phyloP scores from a whole-genome alignment of 2,888 invertebrate genomes.

The Drosophila affinis region DNA sequence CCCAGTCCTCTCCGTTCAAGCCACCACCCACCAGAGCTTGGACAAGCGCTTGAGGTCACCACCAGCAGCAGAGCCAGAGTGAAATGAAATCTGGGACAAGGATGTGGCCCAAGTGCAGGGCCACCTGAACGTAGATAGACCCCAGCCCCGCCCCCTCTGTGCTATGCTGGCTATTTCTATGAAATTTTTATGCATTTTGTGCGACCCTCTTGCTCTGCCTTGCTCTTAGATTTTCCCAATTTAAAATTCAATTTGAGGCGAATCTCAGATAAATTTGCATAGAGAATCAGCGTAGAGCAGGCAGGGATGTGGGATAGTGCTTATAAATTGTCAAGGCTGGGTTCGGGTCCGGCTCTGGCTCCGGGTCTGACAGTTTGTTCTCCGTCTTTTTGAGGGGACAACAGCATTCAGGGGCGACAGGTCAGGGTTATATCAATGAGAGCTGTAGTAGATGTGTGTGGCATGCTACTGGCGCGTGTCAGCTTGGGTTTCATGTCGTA shows the following conservation, averaged over 20 bases:
- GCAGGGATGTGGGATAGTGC: not conserved
- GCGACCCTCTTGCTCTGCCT: not conserved
- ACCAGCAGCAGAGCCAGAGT: not conserved
- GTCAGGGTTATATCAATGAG: slow-evolving; percentile 21
- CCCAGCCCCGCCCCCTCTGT: not conserved
- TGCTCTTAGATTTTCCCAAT: slow-evolving; percentile 22
- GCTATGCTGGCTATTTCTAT: slow-evolving; percentile 6
- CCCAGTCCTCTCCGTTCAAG: not conserved
- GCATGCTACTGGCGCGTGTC: slow-evolving; percentile 13
- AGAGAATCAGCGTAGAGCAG: not conserved
- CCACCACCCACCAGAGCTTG: not conserved
- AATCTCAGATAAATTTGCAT: slow-evolving; percentile 23
- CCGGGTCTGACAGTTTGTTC: not conserved
- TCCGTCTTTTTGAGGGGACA: slow-evolving; percentile 5
- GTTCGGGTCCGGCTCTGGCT: not conserved
- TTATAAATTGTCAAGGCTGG: slow-evolving; percentile 15
- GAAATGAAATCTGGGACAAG: slow-evolving; percentile 53
- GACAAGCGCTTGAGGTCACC: slow-evolving; percentile 27
- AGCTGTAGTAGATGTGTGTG: not conserved
- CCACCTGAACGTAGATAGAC: not conserved
- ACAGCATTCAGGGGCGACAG: not conserved
- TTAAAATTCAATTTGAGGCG: slow-evolving; percentile 34
- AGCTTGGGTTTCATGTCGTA: not conserved
- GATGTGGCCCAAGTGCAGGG: slow-evolving; percentile 34
- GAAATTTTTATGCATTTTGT: slow-evolving; percentile 13